phyloP scores from a whole-genome alignment of 2,797 vertebrate species.

The Rhinatrema bivittatum region DNA sequence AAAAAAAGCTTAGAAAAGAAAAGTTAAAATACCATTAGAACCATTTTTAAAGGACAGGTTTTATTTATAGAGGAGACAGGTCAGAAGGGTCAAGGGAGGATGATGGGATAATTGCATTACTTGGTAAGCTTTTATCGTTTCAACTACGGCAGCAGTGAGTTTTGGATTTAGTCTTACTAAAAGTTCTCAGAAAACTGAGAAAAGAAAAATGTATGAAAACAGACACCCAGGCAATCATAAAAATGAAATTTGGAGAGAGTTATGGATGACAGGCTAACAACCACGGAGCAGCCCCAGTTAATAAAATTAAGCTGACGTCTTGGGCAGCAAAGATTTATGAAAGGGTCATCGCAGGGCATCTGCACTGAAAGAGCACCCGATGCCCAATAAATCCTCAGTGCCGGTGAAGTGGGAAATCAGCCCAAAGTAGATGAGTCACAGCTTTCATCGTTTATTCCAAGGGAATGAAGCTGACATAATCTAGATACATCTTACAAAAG shows the following conservation, averaged over 20 bases:
- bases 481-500: no score
- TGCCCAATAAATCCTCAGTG: no score
- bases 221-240: constrained; percentile 13
- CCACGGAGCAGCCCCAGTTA: constrained; percentile 38
- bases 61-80: no score
- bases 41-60: no score
- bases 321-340: constrained; percentile 37
- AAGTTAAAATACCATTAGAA: no score
- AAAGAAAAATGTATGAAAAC: constrained; percentile 12
- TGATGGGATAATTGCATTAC: background rate
- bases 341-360: constrained; percentile 30
- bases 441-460: no score
- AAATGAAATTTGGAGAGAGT: constrained; percentile 35
- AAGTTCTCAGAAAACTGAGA: background rate
- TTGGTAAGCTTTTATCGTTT: background rate
- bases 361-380: constrained; percentile 20
- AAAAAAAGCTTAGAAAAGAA: no score
- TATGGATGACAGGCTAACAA: constrained; percentile 36
- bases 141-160: constrained; percentile 1
- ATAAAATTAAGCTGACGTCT: constrained; percentile 37
- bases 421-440: no score
- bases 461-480: no score
- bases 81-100: background rate
- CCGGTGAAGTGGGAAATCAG: no score
- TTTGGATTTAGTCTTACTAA: constrained; percentile 13